A percentile compares a stretch with the other conserved stretches of the same genome.
Evolutionary conservation across 2,888 invertebrate species (phyloP).

Genomic region (Stomorhina lunata): DNA sequence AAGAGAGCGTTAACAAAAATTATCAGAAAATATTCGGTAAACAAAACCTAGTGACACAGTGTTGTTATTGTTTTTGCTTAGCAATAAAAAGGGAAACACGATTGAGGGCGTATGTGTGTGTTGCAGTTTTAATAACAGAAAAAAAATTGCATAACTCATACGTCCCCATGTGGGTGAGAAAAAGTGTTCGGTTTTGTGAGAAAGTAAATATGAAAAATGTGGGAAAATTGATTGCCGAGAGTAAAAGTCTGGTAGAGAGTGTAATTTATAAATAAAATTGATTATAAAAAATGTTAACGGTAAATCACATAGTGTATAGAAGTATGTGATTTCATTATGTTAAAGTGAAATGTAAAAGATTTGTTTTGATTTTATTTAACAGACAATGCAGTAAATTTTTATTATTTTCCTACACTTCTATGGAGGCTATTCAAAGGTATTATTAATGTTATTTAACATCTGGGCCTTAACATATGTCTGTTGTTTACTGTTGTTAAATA

Average conservation of each 20-base stretch:
- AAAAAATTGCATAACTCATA: conserved; percentile 51
- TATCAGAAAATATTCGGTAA: conserved; percentile 7
- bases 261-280: neutral
- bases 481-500: conserved; percentile 31
- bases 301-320: no score
- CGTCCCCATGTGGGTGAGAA: conserved; percentile 28
- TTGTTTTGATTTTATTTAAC: conserved; percentile 2
- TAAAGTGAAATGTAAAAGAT: conserved; percentile 11
- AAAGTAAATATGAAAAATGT: neutral
- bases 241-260: neutral
- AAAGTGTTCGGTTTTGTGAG: neutral
- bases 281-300: conserved; percentile 1
- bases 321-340: no score
- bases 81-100: neutral
- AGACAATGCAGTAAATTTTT: neutral
- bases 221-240: neutral
- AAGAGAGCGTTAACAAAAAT: conserved; percentile 13
- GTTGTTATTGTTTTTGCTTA: no score
- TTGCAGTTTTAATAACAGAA: no score
- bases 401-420: conserved; percentile 7
- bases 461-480: conserved; percentile 40
- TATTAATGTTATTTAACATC: conserved; percentile 60
- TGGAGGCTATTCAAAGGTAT: conserved; percentile 32
- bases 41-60: conserved; percentile 52
- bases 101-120: conserved; percentile 38